Evolutionary conservation across 2,113 vertebrate genomes (phyloP).

Genomic region (Sinocyclocheilus anshuiensis): DNA sequence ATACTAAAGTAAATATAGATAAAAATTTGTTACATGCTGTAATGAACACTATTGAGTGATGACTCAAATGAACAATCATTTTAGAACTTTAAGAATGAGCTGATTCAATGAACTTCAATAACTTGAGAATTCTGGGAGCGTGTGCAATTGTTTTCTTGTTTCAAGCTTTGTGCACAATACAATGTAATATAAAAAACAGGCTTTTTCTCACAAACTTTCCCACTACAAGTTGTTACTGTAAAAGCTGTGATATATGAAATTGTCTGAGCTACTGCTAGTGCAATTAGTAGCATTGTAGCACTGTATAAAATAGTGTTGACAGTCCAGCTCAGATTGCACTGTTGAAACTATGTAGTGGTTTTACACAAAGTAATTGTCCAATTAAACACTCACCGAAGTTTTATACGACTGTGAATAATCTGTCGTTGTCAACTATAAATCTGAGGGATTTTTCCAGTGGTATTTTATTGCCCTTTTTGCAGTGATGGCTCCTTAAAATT

Average conservation of each 20-base stretch:
- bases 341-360: background rate
- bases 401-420: background rate
- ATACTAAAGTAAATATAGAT: background rate
- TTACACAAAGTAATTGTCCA: background rate
- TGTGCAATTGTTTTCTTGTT: background rate
- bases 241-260: background rate
- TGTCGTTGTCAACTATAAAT: background rate
- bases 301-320: background rate
- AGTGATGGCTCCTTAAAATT: background rate
- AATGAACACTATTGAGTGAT: background rate
- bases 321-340: background rate
- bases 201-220: background rate
- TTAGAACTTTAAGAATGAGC: background rate
- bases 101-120: background rate
- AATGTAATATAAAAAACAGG: background rate
- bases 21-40: background rate
- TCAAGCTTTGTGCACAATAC: background rate
- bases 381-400: background rate
- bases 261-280: background rate
- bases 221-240: background rate
- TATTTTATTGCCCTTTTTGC: background rate
- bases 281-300: background rate
- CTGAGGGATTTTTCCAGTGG: conserved; percentile 18
- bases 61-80: background rate
- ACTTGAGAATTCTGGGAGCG: background rate